A percentile compares a stretch with the other conserved stretches of the same genome.
Conservation (phyloP, 1,140 invertebrate species). For the Bombus waltoni region DNA sequence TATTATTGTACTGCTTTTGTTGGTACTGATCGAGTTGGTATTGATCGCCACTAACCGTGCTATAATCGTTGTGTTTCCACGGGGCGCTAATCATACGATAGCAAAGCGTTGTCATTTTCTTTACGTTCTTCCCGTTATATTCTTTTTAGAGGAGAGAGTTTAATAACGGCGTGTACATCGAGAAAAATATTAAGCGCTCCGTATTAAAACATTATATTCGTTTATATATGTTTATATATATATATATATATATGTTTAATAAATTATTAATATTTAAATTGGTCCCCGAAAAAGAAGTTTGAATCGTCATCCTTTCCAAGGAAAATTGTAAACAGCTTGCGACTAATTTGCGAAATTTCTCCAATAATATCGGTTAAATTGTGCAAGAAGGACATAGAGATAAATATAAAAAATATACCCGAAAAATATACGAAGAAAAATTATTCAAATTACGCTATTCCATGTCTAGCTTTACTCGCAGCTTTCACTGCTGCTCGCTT, state of each 20-base stretch:
- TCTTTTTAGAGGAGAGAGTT: neutral
- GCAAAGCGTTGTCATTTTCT: neutral
- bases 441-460: neutral
- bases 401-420: too few species aligned
- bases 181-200: neutral
- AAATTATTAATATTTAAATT: neutral
- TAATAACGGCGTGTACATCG: neutral
- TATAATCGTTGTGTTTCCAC: too few species aligned
- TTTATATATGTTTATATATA: too few species aligned
- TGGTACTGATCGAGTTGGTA: neutral
- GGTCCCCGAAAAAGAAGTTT: neutral
- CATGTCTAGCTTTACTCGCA: neutral
- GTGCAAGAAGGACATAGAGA: too few species aligned
- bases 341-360: too few species aligned
- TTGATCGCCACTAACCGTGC: too few species aligned
- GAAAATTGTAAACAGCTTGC: too few species aligned
- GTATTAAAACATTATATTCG: neutral
- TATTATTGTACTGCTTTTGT: neutral
- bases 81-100: fast-evolving
- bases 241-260: neutral
- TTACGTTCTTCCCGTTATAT: neutral
- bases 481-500: neutral
- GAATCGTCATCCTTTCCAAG: neutral
- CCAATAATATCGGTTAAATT: too few species aligned
- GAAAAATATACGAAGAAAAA: too few species aligned